Conservation (phyloP, 2,888 invertebrate species). For the Nematopogon swammerdamellus region DNA sequence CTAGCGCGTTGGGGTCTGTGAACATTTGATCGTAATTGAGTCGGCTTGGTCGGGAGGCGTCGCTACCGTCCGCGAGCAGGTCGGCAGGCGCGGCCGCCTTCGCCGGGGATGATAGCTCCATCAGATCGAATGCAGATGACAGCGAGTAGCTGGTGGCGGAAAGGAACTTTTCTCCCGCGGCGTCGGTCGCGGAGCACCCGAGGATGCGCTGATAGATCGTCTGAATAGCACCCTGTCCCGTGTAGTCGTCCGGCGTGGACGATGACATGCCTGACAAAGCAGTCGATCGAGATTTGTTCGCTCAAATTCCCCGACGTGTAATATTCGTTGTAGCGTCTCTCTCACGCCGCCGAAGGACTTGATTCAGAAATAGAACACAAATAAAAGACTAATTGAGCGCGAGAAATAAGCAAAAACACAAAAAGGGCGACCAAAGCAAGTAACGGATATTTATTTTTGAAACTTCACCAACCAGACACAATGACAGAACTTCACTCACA, state of each 20-base stretch:
- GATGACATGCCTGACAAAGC: background rate
- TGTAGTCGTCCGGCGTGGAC: background rate
- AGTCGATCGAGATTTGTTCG: background rate
- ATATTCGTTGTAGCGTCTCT: background rate
- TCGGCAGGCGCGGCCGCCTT: constrained; percentile 26
- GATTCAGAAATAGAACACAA: constrained; percentile 8
- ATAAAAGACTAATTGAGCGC: background rate
- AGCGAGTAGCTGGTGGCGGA: constrained; percentile 31
- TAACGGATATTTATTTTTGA: background rate
- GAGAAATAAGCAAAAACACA: background rate
- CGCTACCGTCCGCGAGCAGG: constrained; percentile 35
- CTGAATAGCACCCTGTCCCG: background rate
- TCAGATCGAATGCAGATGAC: constrained; percentile 36
- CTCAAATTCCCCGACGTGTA: background rate
- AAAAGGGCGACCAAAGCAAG: background rate
- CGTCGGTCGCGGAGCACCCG: background rate
- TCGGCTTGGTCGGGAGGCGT: constrained; percentile 32
- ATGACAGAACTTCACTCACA: too few species aligned
- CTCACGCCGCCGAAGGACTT: background rate
- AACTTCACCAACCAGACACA: too few species aligned
- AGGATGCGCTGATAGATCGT: background rate
- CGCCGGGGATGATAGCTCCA: constrained; percentile 25
- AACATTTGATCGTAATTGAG: constrained; percentile 41
- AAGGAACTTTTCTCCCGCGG: background rate
- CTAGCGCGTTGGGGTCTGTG: constrained; percentile 54